phyloP scores from a whole-genome alignment of 2,888 invertebrate species.

The Rhodophaea formosa region DNA sequence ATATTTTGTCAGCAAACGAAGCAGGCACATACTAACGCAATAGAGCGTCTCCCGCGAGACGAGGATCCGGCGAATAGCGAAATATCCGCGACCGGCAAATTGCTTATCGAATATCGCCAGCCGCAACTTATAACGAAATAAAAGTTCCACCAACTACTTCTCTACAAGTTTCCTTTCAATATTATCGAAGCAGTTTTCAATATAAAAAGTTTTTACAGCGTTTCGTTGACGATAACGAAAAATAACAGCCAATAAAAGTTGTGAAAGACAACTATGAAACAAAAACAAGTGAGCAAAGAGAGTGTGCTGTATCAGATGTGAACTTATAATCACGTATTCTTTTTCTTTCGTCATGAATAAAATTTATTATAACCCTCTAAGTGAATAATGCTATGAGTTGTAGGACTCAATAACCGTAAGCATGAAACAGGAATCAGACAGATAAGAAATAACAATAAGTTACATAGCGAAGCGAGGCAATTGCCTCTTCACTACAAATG shows the following conservation, averaged over 20 bases:
- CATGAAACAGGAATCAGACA: no score
- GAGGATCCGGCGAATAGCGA: slow-evolving; percentile 6
- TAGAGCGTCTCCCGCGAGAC: slow-evolving; percentile 15
- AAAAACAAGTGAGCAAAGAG: background rate
- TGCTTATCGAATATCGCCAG: slow-evolving; percentile 13
- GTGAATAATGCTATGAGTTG: no score
- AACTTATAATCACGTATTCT: no score
- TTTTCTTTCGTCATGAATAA: no score
- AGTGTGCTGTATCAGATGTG: no score
- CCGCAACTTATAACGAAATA: slow-evolving; percentile 15
- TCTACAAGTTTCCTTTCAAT: slow-evolving; percentile 3
- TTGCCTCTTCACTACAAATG: no score
- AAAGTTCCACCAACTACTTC: slow-evolving; percentile 10
- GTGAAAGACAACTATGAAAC: background rate
- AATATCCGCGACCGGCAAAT: slow-evolving; percentile 14
- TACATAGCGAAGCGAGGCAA: no score
- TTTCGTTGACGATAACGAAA: background rate
- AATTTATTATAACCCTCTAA: no score
- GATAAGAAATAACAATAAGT: no score
- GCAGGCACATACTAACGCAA: slow-evolving; percentile 11
- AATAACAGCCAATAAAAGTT: background rate
- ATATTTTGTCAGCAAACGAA: background rate
- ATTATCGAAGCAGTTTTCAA: slow-evolving; percentile 11
- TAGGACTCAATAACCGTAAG: no score
- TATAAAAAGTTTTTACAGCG: slow-evolving; percentile 9